Percentiles rank a stretch among this genome's conserved stretches.
Conservation (phyloP, 2,888 invertebrate species). For the Limenitis camilla region DNA sequence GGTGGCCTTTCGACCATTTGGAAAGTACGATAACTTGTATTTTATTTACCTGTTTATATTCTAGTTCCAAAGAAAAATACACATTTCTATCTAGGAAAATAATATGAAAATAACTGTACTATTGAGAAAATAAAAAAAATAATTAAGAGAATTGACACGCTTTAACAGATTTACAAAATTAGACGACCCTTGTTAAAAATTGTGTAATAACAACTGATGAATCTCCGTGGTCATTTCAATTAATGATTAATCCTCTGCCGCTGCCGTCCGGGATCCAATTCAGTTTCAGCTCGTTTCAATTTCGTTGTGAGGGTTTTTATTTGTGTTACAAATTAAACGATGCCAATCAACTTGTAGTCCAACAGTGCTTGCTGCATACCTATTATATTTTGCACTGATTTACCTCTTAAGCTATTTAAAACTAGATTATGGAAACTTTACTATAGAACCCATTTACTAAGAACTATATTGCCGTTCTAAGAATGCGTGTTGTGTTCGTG, state of each 20-base stretch:
- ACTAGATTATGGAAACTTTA: conserved; percentile 15
- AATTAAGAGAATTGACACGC: no score
- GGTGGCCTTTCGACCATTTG: no score
- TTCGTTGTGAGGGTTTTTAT: conserved; percentile 52
- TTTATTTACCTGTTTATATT: no score
- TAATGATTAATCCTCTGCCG: conserved; percentile 59
- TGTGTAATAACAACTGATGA: conserved; percentile 23
- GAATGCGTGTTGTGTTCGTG: conserved; percentile 12
- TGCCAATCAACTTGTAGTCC: conserved; percentile 46
- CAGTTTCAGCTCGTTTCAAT: conserved; percentile 54
- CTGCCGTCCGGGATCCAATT: conserved; percentile 51
- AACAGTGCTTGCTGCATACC: conserved; percentile 30
- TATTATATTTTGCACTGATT: conserved; percentile 14
- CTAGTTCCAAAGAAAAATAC: no score
- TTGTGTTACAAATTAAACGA: conserved; percentile 51
- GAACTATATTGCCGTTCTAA: conserved; percentile 12
- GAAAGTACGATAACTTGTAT: no score
- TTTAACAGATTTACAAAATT: no score
- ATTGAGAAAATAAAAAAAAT: no score
- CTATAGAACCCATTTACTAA: conserved; percentile 6
- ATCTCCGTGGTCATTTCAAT: conserved; percentile 53
- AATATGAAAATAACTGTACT: no score
- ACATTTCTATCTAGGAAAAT: no score
- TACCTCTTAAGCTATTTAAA: conserved; percentile 8
- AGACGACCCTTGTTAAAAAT: not conserved